phyloP scores from a whole-genome alignment of 1,140 invertebrate genomes.

The Drosophila dunni region DNA sequence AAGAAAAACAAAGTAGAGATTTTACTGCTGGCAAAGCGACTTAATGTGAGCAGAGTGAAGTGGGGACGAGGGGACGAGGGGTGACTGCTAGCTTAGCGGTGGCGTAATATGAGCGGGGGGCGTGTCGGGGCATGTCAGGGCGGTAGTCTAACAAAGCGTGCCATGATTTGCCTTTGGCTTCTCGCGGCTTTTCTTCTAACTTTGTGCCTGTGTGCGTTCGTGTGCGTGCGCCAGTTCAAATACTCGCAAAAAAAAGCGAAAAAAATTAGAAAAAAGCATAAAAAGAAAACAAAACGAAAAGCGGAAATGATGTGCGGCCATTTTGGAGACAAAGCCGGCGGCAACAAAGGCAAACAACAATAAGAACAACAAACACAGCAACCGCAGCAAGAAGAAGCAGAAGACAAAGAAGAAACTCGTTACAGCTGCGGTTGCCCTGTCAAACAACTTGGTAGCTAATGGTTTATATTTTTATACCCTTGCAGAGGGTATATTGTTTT shows the following conservation, averaged over 20 bases:
- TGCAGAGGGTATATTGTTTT: too few relatives aligned
- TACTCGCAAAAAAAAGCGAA: constrained; percentile 36
- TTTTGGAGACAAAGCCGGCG: constrained; percentile 62
- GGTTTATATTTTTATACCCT: constrained; percentile 32
- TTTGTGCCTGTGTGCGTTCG: constrained; percentile 8
- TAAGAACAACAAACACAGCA: constrained; percentile 26
- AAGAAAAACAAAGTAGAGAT: constrained; percentile 76
- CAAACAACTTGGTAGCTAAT: constrained; percentile 35
- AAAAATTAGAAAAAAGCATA: constrained; percentile 44
- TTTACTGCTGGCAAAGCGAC: constrained; percentile 38
- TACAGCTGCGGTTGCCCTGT: constrained; percentile 45
- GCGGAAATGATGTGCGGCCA: constrained; percentile 74
- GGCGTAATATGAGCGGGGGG: not conserved
- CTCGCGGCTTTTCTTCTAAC: not conserved
- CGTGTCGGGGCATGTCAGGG: not conserved
- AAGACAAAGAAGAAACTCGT: constrained; percentile 32
- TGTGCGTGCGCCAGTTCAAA: constrained; percentile 22
- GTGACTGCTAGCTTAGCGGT: constrained; percentile 8
- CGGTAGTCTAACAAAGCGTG: constrained; percentile 67
- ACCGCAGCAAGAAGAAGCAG: constrained; percentile 10
- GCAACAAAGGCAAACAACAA: constrained; percentile 40
- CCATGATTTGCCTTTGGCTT: constrained; percentile 44
- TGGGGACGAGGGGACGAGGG: not conserved
- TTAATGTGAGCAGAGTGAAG: constrained; percentile 13
- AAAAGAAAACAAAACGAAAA: constrained; percentile 36